phyloP scores from a whole-genome alignment of 1,140 invertebrate genomes.

The Pectinophora gossypiella region DNA sequence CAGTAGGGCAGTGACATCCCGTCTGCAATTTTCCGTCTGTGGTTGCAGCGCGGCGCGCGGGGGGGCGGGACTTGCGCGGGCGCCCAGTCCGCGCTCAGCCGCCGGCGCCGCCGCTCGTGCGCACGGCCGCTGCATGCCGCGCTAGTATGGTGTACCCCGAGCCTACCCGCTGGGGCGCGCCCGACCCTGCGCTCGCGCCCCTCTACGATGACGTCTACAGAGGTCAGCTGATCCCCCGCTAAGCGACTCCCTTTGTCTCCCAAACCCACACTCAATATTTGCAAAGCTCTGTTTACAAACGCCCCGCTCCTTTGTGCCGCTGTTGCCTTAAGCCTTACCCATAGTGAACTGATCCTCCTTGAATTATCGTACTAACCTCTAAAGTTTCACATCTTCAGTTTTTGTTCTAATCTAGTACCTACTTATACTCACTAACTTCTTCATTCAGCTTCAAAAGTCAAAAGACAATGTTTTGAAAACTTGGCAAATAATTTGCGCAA shows the following conservation, averaged over 20 bases:
- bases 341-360: too few species aligned
- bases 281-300: neutral
- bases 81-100: constrained; percentile 54
- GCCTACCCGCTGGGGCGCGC: constrained; percentile 66
- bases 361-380: too few species aligned
- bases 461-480: too few species aligned
- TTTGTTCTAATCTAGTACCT: too few species aligned
- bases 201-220: constrained; percentile 72
- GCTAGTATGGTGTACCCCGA: constrained; percentile 63
- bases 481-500: too few species aligned
- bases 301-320: too few species aligned
- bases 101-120: constrained; percentile 34
- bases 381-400: too few species aligned
- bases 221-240: constrained; percentile 56
- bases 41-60: constrained; percentile 7
- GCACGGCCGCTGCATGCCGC: constrained; percentile 21
- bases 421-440: too few species aligned
- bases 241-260: constrained; percentile 52
- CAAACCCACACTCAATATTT: neutral
- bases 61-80: constrained; percentile 18
- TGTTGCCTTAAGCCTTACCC: too few species aligned
- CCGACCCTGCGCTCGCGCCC: constrained; percentile 63
- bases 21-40: neutral
- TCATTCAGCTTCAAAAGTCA: too few species aligned
- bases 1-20: too few species aligned